Base-by-base conservation (phyloP, 2,888 invertebrate species). In the Pediacus dermestoides region DNA sequence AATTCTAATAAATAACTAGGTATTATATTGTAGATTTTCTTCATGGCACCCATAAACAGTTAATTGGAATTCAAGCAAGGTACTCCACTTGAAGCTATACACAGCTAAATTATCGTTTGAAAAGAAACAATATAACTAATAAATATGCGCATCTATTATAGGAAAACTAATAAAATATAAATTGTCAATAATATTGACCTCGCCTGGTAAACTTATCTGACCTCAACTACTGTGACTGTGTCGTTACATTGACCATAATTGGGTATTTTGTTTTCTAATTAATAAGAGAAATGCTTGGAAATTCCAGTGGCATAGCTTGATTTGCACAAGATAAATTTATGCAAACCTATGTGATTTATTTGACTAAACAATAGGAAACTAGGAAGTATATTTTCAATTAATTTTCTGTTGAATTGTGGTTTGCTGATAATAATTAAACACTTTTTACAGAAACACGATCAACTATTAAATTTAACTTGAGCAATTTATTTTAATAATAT, bases 191-290 rank as follows among this genome's bases (percentile, higher is more conserved):
- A 44, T 39, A 46, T 42, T 36, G 39, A 40, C 46, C 42, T 42
- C 42, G 34, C 37, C 37, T 38, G 23, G 28, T 21, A 37, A 35
- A 41, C 38, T 35, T 27, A 37, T 30, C 28, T 39, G 37, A 41
- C 43, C 34, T 45, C 32, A 28, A 32, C 28, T 14, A 28, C 11
- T 14, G 14, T 23, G 10, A 23, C n/a, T 4, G 8, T 28, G 28
- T 13, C 28, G 13, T 28, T 28, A 28, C 4, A 28, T 7, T 14
- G 27, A 39, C 51, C 47, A 39, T 53, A 53, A 44, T 46, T 37
- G 48, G 51, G 33, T 37, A 47, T 51, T 52, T 50, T 50, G 46
- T 46, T 52, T 44, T 50, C 48, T 48, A 53, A 51, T 53, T 53
- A 53, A 50, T 52, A 48, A 50, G 52, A 52, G 46, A 47, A 51